A percentile compares a stretch with the other conserved stretches of the same genome.
Evolutionary conservation across 2,797 vertebrate genomes (phyloP).

Genomic region (Crocodylus rhombifer): DNA sequence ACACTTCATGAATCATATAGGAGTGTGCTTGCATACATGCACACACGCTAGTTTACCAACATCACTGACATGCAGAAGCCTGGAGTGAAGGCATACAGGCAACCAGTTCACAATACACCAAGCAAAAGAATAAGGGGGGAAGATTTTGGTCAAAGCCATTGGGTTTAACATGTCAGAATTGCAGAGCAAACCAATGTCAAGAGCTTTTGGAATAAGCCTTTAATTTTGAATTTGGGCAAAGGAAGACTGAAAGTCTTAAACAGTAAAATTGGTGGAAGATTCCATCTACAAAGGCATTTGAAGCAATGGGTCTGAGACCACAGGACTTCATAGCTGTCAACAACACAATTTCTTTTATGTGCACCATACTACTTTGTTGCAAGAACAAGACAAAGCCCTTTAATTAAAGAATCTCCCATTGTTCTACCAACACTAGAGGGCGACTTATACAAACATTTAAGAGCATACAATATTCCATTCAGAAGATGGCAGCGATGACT

Average conservation of each 20-base stretch:
- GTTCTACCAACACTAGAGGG: background rate
- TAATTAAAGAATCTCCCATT: background rate
- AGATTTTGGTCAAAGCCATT: background rate
- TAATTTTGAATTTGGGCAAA: background rate
- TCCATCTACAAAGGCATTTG: background rate
- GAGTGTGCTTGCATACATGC: background rate
- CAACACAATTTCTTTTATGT: background rate
- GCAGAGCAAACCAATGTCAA: background rate
- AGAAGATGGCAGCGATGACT: background rate
- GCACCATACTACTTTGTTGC: background rate
- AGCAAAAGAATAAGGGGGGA: background rate
- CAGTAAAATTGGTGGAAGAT: background rate
- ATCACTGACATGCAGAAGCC: background rate
- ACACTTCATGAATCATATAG: background rate
- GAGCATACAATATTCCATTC: no score
- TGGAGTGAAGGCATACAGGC: background rate
- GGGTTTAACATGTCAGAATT: accelerated
- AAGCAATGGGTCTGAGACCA: background rate
- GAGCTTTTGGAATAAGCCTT: background rate
- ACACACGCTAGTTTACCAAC: background rate
- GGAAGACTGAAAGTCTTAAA: background rate
- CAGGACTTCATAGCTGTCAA: background rate
- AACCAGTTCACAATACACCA: background rate
- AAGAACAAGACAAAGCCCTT: background rate
- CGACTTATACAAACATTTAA: background rate